phyloP scores from a whole-genome alignment of 1,140 invertebrate genomes.

The Listronotus bonariensis region DNA sequence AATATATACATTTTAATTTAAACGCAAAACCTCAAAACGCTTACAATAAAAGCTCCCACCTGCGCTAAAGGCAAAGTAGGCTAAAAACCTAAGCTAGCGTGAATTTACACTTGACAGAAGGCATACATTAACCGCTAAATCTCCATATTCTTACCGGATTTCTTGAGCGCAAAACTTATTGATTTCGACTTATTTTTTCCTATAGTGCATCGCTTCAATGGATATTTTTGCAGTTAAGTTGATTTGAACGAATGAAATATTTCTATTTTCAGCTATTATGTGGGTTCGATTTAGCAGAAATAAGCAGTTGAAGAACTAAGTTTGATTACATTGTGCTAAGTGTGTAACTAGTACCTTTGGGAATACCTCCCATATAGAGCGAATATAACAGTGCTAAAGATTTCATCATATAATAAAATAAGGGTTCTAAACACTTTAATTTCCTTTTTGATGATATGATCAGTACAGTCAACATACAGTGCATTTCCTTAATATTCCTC shows the following conservation, averaged over 20 bases:
- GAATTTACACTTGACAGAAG: constrained; percentile 41
- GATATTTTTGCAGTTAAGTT: not conserved
- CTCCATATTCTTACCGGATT: constrained; percentile 46
- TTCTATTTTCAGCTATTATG: not conserved
- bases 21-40: no score
- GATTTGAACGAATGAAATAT: not conserved
- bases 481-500: no score
- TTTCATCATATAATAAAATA: no score
- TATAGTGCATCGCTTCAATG: not conserved
- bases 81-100: constrained; percentile 34
- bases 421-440: no score
- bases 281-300: constrained; percentile 2
- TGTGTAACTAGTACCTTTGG: no score
- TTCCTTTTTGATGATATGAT: no score
- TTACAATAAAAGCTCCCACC: no score
- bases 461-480: no score
- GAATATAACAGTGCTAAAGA: no score
- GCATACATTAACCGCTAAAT: constrained; percentile 40
- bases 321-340: no score
- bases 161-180: constrained; percentile 28
- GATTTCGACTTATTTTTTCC: constrained; percentile 19
- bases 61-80: constrained; percentile 1
- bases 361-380: no score
- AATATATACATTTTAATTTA: no score
- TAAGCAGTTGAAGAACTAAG: not conserved